Percentiles rank a stretch among this genome's conserved stretches.
These are phyloP conservation scores for Chelonus insularis DNA, from an alignment of 1,140 invertebrate genomes.

Conservation along the genomic window DNA sequence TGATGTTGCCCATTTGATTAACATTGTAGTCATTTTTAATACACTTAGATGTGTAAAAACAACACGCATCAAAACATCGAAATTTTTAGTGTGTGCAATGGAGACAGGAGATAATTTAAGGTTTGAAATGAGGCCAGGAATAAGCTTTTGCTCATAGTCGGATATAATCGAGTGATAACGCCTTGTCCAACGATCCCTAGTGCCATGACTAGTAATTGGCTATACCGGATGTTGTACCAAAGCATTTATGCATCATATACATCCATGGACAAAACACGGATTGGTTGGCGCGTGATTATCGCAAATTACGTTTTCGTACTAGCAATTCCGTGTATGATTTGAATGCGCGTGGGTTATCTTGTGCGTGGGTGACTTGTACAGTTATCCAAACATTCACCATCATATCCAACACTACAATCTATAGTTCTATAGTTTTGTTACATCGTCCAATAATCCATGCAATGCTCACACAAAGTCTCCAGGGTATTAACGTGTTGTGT, in stretches of 20 bases:
- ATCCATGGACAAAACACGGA: constrained; percentile 24
- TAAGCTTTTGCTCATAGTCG: constrained; percentile 1
- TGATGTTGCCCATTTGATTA: too few relatives aligned
- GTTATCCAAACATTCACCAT: constrained; percentile 12
- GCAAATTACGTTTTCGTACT: constrained; percentile 32
- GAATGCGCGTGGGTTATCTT: constrained; percentile 22
- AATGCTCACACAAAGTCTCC: not conserved
- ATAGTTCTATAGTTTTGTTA: not conserved
- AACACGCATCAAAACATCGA: too few relatives aligned
- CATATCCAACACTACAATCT: constrained; percentile 2
- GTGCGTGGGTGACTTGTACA: constrained; percentile 11
- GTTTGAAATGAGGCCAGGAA: not conserved
- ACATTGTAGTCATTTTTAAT: too few relatives aligned
- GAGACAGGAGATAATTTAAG: not conserved
- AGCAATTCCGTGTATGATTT: constrained; percentile 23
- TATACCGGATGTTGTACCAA: constrained; percentile 19
- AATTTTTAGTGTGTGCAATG: too few relatives aligned
- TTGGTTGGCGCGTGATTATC: constrained; percentile 30
- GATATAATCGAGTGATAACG: constrained; percentile 28
- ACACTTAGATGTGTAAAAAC: too few relatives aligned
- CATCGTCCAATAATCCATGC: constrained; percentile 5
- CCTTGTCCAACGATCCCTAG: constrained; percentile 22
- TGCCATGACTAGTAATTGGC: constrained; percentile 25
- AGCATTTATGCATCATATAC: constrained; percentile 8
- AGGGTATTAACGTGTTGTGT: not conserved